These are phyloP conservation scores for Aepyceros melampus DNA, from an alignment of 2,113 vertebrate genomes.

Conservation along the genomic window DNA sequence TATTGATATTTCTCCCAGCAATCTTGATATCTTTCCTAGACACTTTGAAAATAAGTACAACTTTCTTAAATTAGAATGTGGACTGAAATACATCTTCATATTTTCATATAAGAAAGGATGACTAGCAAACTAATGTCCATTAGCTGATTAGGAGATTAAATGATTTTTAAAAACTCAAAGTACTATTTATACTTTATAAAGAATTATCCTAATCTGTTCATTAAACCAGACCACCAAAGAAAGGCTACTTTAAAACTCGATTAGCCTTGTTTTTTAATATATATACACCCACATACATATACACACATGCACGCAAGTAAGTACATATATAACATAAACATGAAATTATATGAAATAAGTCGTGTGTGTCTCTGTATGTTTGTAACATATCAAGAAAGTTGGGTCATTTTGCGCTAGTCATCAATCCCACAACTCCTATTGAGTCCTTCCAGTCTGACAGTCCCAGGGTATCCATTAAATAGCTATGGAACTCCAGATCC, in stretches of 20 bases:
- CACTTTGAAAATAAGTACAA: neutral
- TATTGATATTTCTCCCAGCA: neutral
- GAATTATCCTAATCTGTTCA: neutral
- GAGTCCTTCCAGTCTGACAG: neutral
- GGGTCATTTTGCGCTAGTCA: neutral
- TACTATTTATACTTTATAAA: neutral
- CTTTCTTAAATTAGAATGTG: neutral
- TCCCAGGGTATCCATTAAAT: neutral
- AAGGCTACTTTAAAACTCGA: neutral
- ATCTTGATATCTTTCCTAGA: neutral
- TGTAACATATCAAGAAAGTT: neutral
- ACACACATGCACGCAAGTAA: neutral
- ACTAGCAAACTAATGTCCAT: neutral
- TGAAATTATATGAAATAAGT: neutral
- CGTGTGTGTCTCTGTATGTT: neutral
- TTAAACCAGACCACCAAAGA: conserved; percentile 7
- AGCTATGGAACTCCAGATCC: neutral
- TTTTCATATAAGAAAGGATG: neutral
- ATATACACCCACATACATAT: neutral
- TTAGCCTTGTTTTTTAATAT: neutral
- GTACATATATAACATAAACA: neutral
- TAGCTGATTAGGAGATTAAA: conserved; percentile 33
- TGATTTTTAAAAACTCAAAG: conserved; percentile 28
- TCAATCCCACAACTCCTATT: neutral
- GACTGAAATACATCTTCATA: neutral